Percentiles rank a stretch among this genome's conserved stretches.
Conservation (phyloP, 1,140 invertebrate species). For the Drosophila tani region DNA sequence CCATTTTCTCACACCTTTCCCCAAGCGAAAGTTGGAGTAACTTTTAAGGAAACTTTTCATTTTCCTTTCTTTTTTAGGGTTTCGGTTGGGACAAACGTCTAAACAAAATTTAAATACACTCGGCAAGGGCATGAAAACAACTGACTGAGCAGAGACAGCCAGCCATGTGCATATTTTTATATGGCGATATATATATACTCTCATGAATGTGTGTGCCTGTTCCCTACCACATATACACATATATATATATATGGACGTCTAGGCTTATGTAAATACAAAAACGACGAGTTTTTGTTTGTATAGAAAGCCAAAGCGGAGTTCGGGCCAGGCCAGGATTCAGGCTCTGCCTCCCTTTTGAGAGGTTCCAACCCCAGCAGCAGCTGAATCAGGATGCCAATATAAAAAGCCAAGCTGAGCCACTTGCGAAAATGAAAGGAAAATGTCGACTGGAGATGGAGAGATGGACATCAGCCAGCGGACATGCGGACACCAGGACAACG, state of each 20-base stretch:
- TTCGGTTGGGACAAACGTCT: constrained; percentile 10
- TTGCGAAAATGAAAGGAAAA: constrained; percentile 81
- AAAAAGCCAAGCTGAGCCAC: constrained; percentile 75
- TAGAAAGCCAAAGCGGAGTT: constrained; percentile 40
- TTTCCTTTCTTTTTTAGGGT: constrained; percentile 4
- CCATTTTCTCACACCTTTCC: constrained; percentile 2
- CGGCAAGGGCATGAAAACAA: constrained; percentile 37
- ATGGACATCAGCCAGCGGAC: constrained; percentile 49
- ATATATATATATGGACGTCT: constrained; percentile 27
- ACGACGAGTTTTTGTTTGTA: constrained; percentile 68
- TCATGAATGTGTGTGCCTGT: constrained; percentile 38
- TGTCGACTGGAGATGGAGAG: constrained; percentile 51
- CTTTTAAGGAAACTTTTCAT: constrained; percentile 10
- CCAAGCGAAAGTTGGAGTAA: constrained; percentile 4
- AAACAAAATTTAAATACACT: constrained; percentile 34
- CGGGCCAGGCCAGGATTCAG: constrained; percentile 8
- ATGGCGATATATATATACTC: constrained; percentile 29
- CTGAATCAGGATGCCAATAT: constrained; percentile 72
- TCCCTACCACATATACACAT: background rate
- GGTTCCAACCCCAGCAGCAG: constrained; percentile 23
- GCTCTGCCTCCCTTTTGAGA: constrained; percentile 9
- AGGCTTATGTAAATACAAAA: constrained; percentile 73
- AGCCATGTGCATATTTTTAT: constrained; percentile 60
- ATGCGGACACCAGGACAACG: constrained; percentile 33
- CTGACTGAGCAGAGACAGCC: constrained; percentile 49